Percentiles rank a stretch among this genome's conserved stretches.
These are phyloP conservation scores for Porphyrio hochstetteri DNA, from an alignment of 2,113 vertebrate genomes.

Conservation along the genomic window DNA sequence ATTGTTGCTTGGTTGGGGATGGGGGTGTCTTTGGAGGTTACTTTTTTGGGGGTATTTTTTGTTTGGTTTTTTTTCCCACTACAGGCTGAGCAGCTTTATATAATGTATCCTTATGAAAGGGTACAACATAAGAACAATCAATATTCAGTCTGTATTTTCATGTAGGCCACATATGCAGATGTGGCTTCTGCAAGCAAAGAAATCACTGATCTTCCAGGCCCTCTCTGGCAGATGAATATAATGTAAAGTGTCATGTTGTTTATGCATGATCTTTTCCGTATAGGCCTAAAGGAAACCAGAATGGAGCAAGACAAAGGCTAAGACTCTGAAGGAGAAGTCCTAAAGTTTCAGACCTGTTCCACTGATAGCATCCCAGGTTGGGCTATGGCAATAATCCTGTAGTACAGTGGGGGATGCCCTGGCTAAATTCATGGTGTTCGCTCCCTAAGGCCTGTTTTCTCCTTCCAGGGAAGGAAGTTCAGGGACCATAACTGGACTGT, in stretches of 20 bases:
- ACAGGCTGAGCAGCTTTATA: fast-evolving
- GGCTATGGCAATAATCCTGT: fast-evolving
- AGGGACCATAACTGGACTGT: background rate
- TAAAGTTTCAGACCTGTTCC: background rate
- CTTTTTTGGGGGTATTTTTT: too few relatives aligned
- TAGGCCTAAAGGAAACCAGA: fast-evolving
- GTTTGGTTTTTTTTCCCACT: background rate
- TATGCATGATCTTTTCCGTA: background rate
- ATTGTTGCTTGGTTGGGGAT: fast-evolving
- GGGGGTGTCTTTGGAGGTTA: too few relatives aligned
- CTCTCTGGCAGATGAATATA: background rate
- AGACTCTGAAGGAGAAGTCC: background rate
- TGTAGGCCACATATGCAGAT: background rate
- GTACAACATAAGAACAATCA: background rate
- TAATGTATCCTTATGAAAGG: background rate
- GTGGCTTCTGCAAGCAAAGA: background rate
- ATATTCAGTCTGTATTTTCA: fast-evolving
- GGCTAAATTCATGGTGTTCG: fast-evolving
- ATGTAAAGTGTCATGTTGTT: fast-evolving
- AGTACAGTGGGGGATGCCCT: fast-evolving
- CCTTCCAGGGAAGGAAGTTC: background rate
- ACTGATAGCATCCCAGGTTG: fast-evolving
- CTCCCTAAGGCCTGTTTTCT: background rate
- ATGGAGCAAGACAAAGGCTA: background rate
- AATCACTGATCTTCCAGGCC: background rate